Evolutionary conservation across 2,888 invertebrate genomes (phyloP), one percentile per base, ranked within the genome.

Genomic region (Aporophyla lueneburgensis): DNA sequence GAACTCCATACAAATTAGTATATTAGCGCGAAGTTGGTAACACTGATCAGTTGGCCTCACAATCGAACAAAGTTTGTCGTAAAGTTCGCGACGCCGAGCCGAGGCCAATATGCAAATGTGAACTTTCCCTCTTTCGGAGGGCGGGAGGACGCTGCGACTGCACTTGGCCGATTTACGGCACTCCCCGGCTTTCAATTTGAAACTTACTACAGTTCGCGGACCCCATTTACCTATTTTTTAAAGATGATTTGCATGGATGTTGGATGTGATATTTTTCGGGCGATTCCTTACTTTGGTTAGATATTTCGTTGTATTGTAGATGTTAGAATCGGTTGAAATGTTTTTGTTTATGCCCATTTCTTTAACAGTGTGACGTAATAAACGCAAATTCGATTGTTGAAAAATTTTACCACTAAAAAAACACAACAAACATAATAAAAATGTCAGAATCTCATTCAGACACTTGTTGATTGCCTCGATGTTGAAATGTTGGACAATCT

Each of bases 91-190:
- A 84, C 87, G 88, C 81, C 75, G 89, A 76, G 69, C 70, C 58
- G 80, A 81, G 92, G 92, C 91, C 93, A 91, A 93, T 93, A 95
- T 96, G 96, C 93, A 94, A 96, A 96, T 95, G 93, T 91, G 90
- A 92, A 95, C 96, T 96, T 95, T 95, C 96, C 93, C 95, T 94
- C 92, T 93, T 93, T 91, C 78, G 72, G 84, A 85, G 86, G 86
- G 86, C 87, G 87, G 86, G 80, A 81, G 89, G 86, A 79, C 80
- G 87, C 87, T 86, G 86, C 87, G 86, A 88, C 86, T 95, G 95
- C 95, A 95, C 95, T 95, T 95, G 95, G 94, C 95, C 95, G 95
- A 95, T 95, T 95, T 95, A 94, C 93, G 89, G 90, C 88, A 59
- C 91, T 89, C 87, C 88, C 90, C 87, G 84, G 86, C 86, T 90